These are phyloP conservation scores for Nothocercus nigrocapillus DNA, from an alignment of 2,113 vertebrate genomes.

Conservation along the genomic window DNA sequence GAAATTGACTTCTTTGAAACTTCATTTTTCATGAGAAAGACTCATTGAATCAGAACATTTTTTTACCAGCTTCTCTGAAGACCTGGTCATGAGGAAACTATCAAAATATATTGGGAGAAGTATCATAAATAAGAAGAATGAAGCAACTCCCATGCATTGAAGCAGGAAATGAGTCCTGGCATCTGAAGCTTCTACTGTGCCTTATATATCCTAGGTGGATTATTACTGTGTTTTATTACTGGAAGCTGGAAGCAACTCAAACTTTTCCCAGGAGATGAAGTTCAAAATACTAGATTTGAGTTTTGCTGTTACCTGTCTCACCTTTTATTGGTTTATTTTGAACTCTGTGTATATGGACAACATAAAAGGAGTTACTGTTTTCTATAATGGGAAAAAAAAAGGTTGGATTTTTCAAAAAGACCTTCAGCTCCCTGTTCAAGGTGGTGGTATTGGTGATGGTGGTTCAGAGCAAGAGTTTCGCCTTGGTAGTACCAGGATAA, in stretches of 20 bases:
- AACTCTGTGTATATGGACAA: neutral
- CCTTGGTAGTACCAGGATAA: too few relatives aligned
- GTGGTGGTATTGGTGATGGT: too few relatives aligned
- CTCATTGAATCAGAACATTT: neutral
- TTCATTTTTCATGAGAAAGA: neutral
- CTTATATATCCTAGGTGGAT: neutral
- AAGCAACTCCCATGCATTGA: neutral
- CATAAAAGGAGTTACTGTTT: neutral
- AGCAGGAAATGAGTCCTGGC: conserved; percentile 33
- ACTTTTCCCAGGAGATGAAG: neutral
- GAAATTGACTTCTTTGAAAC: neutral
- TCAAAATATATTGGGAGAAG: neutral
- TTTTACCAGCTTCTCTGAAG: neutral
- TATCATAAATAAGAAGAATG: conserved; percentile 29
- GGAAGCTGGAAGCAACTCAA: neutral
- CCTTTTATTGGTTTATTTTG: neutral
- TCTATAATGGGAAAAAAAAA: neutral
- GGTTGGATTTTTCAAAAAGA: too few relatives aligned
- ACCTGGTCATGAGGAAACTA: conserved; percentile 6
- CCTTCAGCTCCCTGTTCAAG: too few relatives aligned
- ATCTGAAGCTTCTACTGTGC: neutral
- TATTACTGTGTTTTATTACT: conserved; percentile 14
- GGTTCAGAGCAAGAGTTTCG: too few relatives aligned
- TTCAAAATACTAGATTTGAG: neutral
- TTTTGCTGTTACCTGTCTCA: neutral